Conservation (phyloP, 2,797 vertebrate genomes). For the Cyclura pinguis region DNA sequence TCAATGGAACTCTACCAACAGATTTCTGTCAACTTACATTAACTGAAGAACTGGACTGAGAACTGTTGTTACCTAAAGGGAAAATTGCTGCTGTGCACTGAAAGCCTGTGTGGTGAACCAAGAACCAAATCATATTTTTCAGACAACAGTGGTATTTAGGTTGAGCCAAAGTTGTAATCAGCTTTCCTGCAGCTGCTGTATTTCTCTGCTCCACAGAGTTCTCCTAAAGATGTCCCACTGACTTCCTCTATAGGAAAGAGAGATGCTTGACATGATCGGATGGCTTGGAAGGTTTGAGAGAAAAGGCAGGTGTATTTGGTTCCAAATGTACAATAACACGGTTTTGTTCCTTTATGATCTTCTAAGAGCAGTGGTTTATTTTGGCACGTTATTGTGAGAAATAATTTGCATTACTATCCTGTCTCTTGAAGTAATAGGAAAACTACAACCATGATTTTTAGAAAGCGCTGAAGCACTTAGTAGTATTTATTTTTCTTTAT, state of each 20-base stretch:
- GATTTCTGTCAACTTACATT: background rate
- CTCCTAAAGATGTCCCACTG: background rate
- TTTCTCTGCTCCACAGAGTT: slow-evolving; percentile 44
- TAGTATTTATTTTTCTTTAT: background rate
- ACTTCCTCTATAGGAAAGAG: slow-evolving; percentile 20
- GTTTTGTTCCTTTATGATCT: background rate
- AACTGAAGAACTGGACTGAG: background rate
- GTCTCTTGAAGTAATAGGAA: background rate
- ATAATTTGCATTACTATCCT: background rate
- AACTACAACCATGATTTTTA: background rate
- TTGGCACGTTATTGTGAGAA: background rate
- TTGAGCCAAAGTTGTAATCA: slow-evolving; percentile 32
- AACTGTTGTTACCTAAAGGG: background rate
- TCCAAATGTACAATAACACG: background rate
- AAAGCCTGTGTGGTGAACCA: slow-evolving; percentile 32
- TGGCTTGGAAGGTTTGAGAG: background rate
- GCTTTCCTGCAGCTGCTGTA: slow-evolving; percentile 12
- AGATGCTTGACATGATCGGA: slow-evolving; percentile 12
- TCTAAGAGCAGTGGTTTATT: background rate
- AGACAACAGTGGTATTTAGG: slow-evolving; percentile 20
- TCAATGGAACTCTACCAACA: background rate
- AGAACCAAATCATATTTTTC: slow-evolving; percentile 48
- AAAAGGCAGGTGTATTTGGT: background rate
- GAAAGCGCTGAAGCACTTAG: background rate
- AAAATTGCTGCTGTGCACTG: background rate